A percentile compares a stretch with the other conserved stretches of the same genome.
Conservation (phyloP, 2,797 vertebrate species). For the Anabas testudineus region DNA sequence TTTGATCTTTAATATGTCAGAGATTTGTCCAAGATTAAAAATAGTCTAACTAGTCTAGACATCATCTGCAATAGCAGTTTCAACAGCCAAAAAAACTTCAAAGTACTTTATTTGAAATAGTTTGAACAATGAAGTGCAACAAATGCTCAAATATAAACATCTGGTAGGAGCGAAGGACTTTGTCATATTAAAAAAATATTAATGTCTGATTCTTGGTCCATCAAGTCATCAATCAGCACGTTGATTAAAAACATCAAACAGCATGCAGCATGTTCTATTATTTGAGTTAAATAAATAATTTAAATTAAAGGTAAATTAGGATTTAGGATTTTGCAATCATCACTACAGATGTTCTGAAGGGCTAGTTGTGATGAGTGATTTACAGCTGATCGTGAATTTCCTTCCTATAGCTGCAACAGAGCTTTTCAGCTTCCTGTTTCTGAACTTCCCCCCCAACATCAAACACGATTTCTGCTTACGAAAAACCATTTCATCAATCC, state of each 20-base stretch:
- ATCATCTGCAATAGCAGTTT: neutral
- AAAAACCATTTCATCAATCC: slow-evolving; percentile 55
- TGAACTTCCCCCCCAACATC: slow-evolving; percentile 19
- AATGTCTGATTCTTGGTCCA: no score
- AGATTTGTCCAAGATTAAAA: neutral
- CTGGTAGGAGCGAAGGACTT: neutral
- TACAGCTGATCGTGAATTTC: slow-evolving; percentile 25
- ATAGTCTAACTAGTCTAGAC: neutral
- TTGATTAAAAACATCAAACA: slow-evolving; percentile 10
- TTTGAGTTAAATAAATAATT: no score
- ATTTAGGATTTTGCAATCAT: neutral
- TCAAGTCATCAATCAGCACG: slow-evolving; percentile 30
- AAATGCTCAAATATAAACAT: no score
- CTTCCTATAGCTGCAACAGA: slow-evolving; percentile 23
- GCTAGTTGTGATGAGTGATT: slow-evolving; percentile 3
- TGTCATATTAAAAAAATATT: neutral
- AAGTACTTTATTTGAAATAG: no score
- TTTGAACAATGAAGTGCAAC: no score
- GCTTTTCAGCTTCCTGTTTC: slow-evolving; percentile 3
- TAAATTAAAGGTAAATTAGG: neutral
- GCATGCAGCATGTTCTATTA: neutral
- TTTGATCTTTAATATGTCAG: neutral
- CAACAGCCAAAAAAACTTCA: neutral
- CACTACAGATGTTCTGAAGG: slow-evolving; percentile 3
- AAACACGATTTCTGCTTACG: slow-evolving; percentile 25